Base-by-base conservation (phyloP, 2,888 invertebrate species). In the Arrhopalites spinosus region DNA sequence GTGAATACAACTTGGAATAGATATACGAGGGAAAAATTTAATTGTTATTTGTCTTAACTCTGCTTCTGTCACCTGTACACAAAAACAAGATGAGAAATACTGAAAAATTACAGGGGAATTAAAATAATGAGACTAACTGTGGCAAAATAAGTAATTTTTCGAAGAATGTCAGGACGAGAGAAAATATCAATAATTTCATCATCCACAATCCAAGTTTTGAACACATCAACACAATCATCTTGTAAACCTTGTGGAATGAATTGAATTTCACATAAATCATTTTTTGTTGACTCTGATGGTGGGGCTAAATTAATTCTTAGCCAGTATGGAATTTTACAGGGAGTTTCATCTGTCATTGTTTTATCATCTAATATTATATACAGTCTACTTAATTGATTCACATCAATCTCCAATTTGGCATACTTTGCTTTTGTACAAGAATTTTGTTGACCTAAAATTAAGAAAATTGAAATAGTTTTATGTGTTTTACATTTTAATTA, bases 81-180 rank as follows among this genome's bases (percentile, higher is more conserved):
- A n/a, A n/a, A n/a, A n/a, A n/a, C n/a, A n/a, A n/a, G n/a, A n/a
- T n/a, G n/a, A n/a, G n/a, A n/a, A n/a, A n/a, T n/a, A n/a, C n/a
- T n/a, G n/a, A n/a, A n/a, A n/a, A n/a, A n/a, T n/a, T n/a, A n/a
- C n/a, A n/a, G n/a, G n/a, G n/a, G n/a, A n/a, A n/a, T n/a, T n/a
- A n/a, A n/a, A n/a, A n/a, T n/a, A n/a, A n/a, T n/a, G n/a, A n/a
- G n/a, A n/a, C n/a, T n/a, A 25, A 59, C 68, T 11, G n/a, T 25
- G 7, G 68, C 74, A 68, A 74, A 74, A 23, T 74, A 74, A 3
- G 74, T 64, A 17, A 74, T 25, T 36, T 74, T 74, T 27, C 74
- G 56, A 15, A 74, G n/a, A 23, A 67, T 67, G 20, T 74, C 74
- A 7, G 74, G 74, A 30, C 74, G 30, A 2, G 67, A 56, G 45